Conservation (phyloP, 2,113 vertebrate genomes). For the Leptobrachium leishanense region DNA sequence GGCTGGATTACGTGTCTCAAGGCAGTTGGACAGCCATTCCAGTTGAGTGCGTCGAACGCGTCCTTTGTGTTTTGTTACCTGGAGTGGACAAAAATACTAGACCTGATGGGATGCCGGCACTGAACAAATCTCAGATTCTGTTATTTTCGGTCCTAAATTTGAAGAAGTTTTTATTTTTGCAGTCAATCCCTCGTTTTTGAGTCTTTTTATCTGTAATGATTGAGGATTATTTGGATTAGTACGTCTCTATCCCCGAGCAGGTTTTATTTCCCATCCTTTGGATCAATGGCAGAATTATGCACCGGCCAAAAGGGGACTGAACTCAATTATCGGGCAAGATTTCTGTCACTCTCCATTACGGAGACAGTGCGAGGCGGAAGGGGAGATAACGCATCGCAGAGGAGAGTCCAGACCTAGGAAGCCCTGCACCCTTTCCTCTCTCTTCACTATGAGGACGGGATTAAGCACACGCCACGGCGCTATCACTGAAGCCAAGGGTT, state of each 20-base stretch:
- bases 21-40: not conserved
- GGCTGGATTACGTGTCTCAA: not conserved
- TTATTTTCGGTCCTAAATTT: too few relatives aligned
- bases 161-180: too few relatives aligned
- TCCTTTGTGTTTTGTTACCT: too few relatives aligned
- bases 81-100: too few relatives aligned
- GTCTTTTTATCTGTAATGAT: not conserved
- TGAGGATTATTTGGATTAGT: slow-evolving; percentile 17
- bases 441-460: not conserved
- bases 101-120: too few relatives aligned
- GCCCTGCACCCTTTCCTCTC: slow-evolving; percentile 22
- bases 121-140: too few relatives aligned
- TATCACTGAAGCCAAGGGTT: too few relatives aligned
- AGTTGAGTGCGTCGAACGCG: not conserved
- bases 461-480: not conserved
- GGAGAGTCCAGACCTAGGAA: slow-evolving; percentile 1
- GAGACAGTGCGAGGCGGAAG: slow-evolving; percentile 8
- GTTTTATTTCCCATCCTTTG: slow-evolving; percentile 22
- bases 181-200: too few relatives aligned
- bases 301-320: slow-evolving; percentile 42
- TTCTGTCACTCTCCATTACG: slow-evolving; percentile 27
- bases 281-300: slow-evolving; percentile 43
- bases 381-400: slow-evolving; percentile 19
- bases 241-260: slow-evolving; percentile 9
- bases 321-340: slow-evolving; percentile 37